phyloP scores from a whole-genome alignment of 2,113 vertebrate genomes.

The Petrocephalus microphthalmus region DNA sequence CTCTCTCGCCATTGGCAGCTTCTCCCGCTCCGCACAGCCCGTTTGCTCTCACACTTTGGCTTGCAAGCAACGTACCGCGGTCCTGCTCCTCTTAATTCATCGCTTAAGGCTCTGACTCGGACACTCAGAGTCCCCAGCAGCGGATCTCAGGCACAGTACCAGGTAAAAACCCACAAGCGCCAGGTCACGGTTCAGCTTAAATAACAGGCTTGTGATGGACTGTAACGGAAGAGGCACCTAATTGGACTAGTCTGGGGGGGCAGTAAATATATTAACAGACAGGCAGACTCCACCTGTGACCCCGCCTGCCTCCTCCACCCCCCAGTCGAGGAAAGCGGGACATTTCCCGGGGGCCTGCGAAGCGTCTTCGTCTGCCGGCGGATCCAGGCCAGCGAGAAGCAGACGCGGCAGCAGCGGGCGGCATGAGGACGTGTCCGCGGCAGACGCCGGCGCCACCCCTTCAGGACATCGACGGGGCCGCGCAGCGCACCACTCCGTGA shows the following conservation, averaged over 20 bases:
- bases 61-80: background rate
- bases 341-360: background rate
- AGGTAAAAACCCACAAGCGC: background rate
- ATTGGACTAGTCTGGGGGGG: background rate
- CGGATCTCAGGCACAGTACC: background rate
- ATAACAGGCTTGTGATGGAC: background rate
- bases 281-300: constrained; percentile 4
- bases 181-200: background rate
- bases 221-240: background rate
- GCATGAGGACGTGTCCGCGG: background rate
- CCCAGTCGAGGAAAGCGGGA: background rate
- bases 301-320: background rate
- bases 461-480: constrained; percentile 14
- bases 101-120: background rate
- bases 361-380: background rate
- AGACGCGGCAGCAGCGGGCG: background rate
- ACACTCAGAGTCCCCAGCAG: background rate
- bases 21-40: background rate
- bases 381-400: background rate
- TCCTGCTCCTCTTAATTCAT: background rate
- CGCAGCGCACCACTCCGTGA: background rate
- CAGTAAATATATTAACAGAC: background rate
- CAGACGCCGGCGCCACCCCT: background rate
- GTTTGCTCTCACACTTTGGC: background rate
- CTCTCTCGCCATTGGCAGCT: background rate